Base-by-base conservation (phyloP, 2,797 vertebrate species). In the Channallabes apus region DNA sequence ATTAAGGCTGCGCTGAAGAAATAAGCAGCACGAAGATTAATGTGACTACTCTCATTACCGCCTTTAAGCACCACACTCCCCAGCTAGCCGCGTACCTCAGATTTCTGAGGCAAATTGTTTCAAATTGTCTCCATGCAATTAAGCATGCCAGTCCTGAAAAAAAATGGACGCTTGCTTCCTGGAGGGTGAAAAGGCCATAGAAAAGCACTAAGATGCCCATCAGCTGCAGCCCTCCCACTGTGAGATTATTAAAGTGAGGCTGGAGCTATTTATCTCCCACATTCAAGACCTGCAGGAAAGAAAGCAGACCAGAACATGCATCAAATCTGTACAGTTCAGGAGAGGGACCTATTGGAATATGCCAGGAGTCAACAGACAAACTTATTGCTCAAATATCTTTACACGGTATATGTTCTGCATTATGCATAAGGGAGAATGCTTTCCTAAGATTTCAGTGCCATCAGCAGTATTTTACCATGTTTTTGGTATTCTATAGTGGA, bases 401-500 rank as follows among this genome's bases (percentile, higher is more conserved):
- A n/a, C 71, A 24, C 69, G 20, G 56, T 54, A 46, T 79, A 38
- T 59, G 56, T 69, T 35, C 67, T 73, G 69, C 22, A 77, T 82
- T 75, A 73, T 32, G 64, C n/a, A 15, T 38, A 51, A 17, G 51
- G 46, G 62, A 85, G 76, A 83, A 84, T 82, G 72, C 15, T 78
- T 59, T 73, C 20, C 51, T 65, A 24, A 72, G 84, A 58, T 87
- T 88, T 87, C 54, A 84, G 14, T 56, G 46, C 75, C 68, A 79
- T 86, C 78, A 80, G 35, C 54, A 85, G 56, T 72, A 71, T 87
- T 85, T 84, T 72, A 27, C 38, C 73, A 11, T 85, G 41, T 65
- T 87, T 78, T 65, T 83, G 35, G 58, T 82, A 69, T 86, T 94
- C 93, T 91, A 92, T 91, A 91, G 92, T 87, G 92, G 91, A 92